These are phyloP conservation scores for Drosophila bifasciata DNA, from an alignment of 1,140 invertebrate genomes.

Conservation along the genomic window DNA sequence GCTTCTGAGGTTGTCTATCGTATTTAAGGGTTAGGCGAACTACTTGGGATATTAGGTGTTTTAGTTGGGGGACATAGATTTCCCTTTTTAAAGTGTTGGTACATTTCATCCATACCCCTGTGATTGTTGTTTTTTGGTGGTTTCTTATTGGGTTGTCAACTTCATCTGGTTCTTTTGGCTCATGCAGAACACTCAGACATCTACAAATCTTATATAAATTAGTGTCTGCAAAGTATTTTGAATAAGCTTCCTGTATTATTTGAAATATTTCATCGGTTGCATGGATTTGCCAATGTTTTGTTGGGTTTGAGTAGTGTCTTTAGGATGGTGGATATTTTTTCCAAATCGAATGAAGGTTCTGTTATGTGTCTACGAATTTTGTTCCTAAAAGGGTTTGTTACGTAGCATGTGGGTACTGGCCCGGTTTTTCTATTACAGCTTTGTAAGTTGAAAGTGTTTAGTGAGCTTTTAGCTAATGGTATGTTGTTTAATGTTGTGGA, in stretches of 20 bases:
- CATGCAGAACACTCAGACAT: neutral
- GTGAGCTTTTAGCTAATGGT: too few species aligned
- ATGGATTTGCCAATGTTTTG: neutral
- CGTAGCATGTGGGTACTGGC: too few species aligned
- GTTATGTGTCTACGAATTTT: neutral
- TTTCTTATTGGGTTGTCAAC: neutral
- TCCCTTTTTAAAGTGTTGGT: constrained; percentile 17
- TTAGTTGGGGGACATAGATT: constrained; percentile 8
- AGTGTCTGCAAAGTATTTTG: neutral
- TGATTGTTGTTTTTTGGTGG: constrained; percentile 16
- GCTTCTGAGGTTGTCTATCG: too few species aligned
- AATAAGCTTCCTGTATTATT: neutral
- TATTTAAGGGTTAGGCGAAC: neutral
- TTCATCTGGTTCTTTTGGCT: neutral
- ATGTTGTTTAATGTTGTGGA: neutral
- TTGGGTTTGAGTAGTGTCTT: neutral
- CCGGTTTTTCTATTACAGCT: too few species aligned
- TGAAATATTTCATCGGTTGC: neutral
- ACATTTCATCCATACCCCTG: constrained; percentile 16
- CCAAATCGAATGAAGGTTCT: neutral
- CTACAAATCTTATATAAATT: neutral
- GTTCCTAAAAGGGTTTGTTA: neutral
- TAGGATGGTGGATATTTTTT: neutral
- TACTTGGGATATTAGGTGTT: too few species aligned
- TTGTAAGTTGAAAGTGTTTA: too few species aligned